Conservation (phyloP, 1,140 invertebrate genomes). For the Harpegnathos saltator region DNA sequence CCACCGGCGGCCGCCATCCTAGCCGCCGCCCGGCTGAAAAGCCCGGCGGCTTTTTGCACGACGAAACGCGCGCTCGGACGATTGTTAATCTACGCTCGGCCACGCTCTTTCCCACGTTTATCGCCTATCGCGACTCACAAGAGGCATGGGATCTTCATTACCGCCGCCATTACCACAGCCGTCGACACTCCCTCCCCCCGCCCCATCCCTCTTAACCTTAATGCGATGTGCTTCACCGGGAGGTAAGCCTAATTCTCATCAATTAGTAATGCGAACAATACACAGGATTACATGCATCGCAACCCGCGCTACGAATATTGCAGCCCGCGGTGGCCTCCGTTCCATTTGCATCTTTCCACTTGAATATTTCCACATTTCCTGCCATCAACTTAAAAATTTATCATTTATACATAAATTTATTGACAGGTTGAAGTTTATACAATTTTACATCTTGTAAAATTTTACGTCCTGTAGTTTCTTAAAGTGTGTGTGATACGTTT, state of each 20-base stretch:
- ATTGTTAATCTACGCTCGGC: conserved; percentile 41
- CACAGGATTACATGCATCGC: conserved; percentile 17
- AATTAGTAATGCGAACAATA: conserved; percentile 41
- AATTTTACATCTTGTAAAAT: too few relatives aligned
- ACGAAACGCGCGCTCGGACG: background rate
- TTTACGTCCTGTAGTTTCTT: too few relatives aligned
- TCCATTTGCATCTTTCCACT: background rate
- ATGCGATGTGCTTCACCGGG: conserved; percentile 13
- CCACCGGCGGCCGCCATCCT: too few relatives aligned
- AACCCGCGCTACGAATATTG: background rate
- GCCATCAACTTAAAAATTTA: too few relatives aligned
- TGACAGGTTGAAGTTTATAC: too few relatives aligned
- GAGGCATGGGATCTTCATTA: conserved; percentile 44
- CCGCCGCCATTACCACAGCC: too few relatives aligned
- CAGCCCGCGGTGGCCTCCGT: background rate
- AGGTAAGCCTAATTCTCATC: conserved; percentile 41
- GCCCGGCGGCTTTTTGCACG: too few relatives aligned
- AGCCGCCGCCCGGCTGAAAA: too few relatives aligned
- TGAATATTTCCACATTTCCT: too few relatives aligned
- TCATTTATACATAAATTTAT: too few relatives aligned
- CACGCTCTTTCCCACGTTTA: conserved; percentile 51
- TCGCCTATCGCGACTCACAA: conserved; percentile 16
- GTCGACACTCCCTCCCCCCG: too few relatives aligned
- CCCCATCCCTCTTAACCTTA: conserved; percentile 7
- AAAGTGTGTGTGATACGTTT: too few relatives aligned